Conservation (phyloP, 2,888 invertebrate genomes). For the Liopterus haemorrhoidalis region DNA sequence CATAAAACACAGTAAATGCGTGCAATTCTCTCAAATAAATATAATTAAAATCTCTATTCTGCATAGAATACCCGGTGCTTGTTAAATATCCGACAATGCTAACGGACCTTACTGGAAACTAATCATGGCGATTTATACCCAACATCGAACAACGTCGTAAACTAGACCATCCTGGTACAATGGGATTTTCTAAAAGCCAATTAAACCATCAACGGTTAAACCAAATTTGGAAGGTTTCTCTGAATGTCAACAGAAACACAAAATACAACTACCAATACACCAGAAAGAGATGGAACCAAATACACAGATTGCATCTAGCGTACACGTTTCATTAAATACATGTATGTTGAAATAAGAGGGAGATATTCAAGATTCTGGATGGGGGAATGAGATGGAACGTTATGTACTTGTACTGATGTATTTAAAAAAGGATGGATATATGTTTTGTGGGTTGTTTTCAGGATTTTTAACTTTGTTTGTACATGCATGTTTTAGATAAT, state of each 20-base stretch:
- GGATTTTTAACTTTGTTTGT: background rate
- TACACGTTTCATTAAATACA: slow-evolving; percentile 4
- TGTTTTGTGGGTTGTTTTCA: background rate
- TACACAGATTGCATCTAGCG: background rate
- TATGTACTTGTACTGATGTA: no score
- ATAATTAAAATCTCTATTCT: no score
- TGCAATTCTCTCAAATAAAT: no score
- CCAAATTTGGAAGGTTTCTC: background rate
- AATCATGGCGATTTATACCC: slow-evolving; percentile 23
- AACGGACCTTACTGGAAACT: slow-evolving; percentile 22
- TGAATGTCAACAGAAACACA: background rate
- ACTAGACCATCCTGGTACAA: slow-evolving; percentile 9
- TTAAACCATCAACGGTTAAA: no score
- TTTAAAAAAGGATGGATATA: no score
- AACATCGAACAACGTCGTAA: slow-evolving; percentile 22
- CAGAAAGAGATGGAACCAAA: background rate
- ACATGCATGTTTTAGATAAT: background rate
- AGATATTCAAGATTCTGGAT: background rate
- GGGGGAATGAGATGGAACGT: background rate
- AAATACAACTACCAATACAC: background rate
- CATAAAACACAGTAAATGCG: no score
- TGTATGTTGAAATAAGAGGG: slow-evolving; percentile 1
- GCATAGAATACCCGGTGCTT: no score
- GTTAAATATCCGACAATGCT: no score
- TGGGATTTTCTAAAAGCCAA: no score